Evolutionary conservation across 2,113 vertebrate species (phyloP).

Genomic region (Triplophysa siluroides): DNA sequence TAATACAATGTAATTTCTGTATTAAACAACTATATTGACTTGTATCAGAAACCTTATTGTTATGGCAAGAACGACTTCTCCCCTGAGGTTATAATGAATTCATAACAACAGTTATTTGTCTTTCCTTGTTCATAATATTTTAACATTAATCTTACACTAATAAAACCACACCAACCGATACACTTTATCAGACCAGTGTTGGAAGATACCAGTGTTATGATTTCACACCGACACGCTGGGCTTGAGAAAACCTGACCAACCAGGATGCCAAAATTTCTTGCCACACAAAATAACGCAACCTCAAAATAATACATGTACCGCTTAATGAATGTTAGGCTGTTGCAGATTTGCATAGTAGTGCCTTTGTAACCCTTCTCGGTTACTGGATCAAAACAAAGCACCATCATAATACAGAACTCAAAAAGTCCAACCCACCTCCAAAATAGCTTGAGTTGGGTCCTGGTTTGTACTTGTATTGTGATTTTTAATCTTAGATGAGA

Average conservation of each 20-base stretch:
- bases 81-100: slow-evolving; percentile 9
- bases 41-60: neutral
- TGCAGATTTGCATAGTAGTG: slow-evolving; percentile 29
- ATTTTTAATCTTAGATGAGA: neutral
- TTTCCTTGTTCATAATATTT: neutral
- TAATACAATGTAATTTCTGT: neutral
- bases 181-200: neutral
- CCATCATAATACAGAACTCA: neutral
- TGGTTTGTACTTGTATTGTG: slow-evolving; percentile 3
- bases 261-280: neutral
- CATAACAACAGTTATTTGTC: neutral
- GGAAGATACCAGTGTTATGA: neutral
- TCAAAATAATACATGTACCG: slow-evolving; percentile 23
- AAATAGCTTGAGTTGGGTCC: neutral
- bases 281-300: neutral
- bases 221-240: neutral
- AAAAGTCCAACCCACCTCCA: neutral
- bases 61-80: slow-evolving; percentile 14
- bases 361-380: neutral
- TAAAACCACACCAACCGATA: neutral
- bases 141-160: neutral
- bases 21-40: neutral
- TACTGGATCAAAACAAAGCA: slow-evolving; percentile 12
- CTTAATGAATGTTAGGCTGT: neutral
- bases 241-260: slow-evolving; percentile 1